phyloP scores from a whole-genome alignment of 2,113 vertebrate species.

The Corythaixoides concolor region DNA sequence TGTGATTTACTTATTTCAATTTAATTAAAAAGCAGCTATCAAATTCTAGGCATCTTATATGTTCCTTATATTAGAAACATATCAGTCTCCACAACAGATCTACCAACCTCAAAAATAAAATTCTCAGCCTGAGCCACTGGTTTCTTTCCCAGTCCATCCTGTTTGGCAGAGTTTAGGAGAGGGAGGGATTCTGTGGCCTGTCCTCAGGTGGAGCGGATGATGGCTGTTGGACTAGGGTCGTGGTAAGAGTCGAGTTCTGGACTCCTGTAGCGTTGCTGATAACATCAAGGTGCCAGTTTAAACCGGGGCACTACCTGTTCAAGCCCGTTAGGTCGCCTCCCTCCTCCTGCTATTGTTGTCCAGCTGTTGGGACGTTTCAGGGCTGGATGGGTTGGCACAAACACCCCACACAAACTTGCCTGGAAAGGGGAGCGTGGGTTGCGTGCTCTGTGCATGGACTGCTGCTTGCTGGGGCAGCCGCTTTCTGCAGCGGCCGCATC shows the following conservation, averaged over 20 bases:
- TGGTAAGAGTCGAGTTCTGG: not conserved
- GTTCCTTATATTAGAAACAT: conserved; percentile 46
- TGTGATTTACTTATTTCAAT: conserved; percentile 69
- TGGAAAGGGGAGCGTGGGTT: not conserved
- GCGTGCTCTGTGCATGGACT: not conserved
- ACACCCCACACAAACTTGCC: not conserved
- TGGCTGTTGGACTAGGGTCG: not conserved
- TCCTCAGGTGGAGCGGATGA: not conserved
- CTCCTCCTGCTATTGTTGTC: not conserved
- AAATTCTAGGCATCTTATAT: conserved; percentile 59
- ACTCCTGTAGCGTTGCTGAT: not conserved
- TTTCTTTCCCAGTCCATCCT: not conserved
- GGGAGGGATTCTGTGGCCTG: not conserved
- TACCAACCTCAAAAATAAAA: not conserved
- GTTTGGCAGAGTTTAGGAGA: not conserved
- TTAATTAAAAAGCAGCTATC: conserved; percentile 72
- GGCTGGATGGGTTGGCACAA: not conserved
- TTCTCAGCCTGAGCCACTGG: not conserved
- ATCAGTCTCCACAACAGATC: not conserved
- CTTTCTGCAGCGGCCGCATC: not conserved
- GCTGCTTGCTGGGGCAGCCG: not conserved
- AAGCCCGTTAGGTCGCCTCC: not conserved
- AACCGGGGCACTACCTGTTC: not conserved
- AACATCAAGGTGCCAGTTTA: not conserved
- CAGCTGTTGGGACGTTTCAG: not conserved